These are phyloP conservation scores for Pan troglodytes DNA, from an alignment of 2,113 vertebrate species.

Conservation along the genomic window DNA sequence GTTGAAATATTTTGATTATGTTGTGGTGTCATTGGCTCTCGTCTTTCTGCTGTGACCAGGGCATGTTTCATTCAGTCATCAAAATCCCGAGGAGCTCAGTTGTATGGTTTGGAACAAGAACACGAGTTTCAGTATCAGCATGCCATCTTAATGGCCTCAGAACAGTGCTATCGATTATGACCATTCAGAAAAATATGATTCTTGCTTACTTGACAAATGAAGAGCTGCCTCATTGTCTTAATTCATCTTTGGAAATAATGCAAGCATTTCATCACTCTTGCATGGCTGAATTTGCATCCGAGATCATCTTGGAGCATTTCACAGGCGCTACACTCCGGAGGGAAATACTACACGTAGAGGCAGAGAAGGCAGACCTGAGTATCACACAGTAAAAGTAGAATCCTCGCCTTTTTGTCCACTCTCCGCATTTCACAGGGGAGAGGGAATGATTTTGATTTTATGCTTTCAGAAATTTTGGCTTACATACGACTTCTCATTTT, in stretches of 20 bases:
- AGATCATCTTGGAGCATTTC: neutral
- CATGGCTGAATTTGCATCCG: neutral
- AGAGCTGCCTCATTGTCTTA: neutral
- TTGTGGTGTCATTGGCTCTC: neutral
- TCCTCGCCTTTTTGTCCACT: no score
- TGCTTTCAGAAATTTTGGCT: neutral
- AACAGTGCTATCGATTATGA: neutral
- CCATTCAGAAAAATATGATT: neutral
- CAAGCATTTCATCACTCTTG: neutral
- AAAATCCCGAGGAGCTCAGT: neutral
- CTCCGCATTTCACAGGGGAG: neutral
- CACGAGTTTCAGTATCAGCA: neutral
- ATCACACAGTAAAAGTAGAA: neutral
- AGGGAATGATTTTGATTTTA: neutral
- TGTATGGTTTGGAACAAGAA: neutral
- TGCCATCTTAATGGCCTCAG: neutral
- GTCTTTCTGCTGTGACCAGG: neutral
- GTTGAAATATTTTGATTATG: neutral
- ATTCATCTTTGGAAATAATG: neutral
- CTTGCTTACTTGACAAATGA: neutral
- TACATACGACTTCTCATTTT: neutral
- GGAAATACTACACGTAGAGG: rapidly evolving
- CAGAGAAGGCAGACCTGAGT: neutral
- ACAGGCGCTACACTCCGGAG: neutral
- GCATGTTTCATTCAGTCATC: neutral